phyloP scores from a whole-genome alignment of 2,797 vertebrate genomes.

The Crax fasciolata region DNA sequence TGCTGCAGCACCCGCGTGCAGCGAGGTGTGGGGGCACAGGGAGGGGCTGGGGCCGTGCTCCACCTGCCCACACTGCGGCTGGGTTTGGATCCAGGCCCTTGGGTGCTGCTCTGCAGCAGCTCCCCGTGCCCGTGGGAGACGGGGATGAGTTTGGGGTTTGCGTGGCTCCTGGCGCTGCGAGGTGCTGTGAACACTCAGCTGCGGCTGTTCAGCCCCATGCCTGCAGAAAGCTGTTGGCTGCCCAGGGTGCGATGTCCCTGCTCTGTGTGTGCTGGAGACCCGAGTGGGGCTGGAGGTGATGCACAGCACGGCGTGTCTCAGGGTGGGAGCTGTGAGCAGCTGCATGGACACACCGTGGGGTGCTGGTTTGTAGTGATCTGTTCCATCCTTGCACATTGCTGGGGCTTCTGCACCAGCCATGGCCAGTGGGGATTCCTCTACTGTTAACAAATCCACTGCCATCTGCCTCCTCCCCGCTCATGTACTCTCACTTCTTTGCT shows the following conservation, averaged over 20 bases:
- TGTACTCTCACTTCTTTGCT: not conserved
- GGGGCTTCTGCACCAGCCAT: not conserved
- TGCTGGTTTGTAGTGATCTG: fast-evolving
- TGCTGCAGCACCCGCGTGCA: not conserved
- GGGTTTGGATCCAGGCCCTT: not conserved
- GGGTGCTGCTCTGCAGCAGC: not conserved
- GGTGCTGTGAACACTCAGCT: too few species aligned
- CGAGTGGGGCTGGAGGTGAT: not conserved
- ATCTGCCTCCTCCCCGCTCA: not conserved
- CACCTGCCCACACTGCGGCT: not conserved
- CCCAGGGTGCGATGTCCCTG: not conserved
- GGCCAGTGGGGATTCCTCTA: not conserved
- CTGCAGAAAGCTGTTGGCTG: fast-evolving
- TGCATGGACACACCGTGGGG: fast-evolving
- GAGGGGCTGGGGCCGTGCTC: not conserved
- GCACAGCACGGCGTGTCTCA: not conserved
- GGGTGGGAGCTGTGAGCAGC: fast-evolving
- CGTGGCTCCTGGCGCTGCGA: not conserved
- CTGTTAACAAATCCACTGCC: not conserved
- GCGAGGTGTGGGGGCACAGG: not conserved
- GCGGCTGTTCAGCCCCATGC: not conserved
- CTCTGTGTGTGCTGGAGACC: not conserved
- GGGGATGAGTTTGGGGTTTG: not conserved
- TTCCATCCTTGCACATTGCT: fast-evolving
- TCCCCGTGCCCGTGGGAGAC: not conserved